Conservation (phyloP, 1,140 invertebrate genomes). For the Pseudomyrmex cubaensis region DNA sequence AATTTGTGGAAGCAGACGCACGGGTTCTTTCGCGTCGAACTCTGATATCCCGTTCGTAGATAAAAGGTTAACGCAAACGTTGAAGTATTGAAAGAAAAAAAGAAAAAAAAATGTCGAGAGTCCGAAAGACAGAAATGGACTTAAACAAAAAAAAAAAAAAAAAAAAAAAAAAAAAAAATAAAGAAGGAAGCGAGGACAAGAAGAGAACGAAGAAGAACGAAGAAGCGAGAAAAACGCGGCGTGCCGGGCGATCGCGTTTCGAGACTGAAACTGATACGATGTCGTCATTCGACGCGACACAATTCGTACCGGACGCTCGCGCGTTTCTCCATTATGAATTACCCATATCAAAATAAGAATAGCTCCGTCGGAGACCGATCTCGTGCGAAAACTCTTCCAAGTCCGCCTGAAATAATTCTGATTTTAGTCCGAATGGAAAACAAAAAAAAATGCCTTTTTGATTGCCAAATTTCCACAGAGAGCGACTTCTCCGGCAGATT, state of each 20-base stretch:
- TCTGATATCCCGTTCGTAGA: not conserved
- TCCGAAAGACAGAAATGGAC: not conserved
- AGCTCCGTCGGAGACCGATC: slow-evolving; percentile 23
- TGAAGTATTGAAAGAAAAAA: not conserved
- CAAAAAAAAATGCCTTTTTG: not conserved
- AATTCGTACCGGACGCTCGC: slow-evolving; percentile 23
- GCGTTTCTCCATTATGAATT: not conserved
- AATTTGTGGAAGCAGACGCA: not conserved
- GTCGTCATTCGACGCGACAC: not conserved
- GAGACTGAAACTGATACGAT: slow-evolving; percentile 24
- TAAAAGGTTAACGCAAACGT: slow-evolving; percentile 23
- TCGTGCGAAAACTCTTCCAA: not conserved
- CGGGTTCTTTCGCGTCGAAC: not conserved
- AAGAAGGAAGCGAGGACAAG: slow-evolving; percentile 7
- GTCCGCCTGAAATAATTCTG: not conserved
- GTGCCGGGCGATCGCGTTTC: slow-evolving; percentile 12
- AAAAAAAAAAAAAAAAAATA: slow-evolving; percentile 3
- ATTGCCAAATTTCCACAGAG: not conserved
- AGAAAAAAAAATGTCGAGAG: not conserved
- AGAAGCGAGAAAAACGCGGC: not conserved
- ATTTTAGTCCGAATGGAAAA: not conserved
- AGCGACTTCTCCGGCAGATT: not conserved
- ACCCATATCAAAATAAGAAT: slow-evolving; percentile 58
- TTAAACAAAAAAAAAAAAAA: not conserved
- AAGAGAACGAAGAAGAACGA: slow-evolving; percentile 55